Base-by-base conservation (phyloP, 1,140 invertebrate species). In the Microplitis mediator region DNA sequence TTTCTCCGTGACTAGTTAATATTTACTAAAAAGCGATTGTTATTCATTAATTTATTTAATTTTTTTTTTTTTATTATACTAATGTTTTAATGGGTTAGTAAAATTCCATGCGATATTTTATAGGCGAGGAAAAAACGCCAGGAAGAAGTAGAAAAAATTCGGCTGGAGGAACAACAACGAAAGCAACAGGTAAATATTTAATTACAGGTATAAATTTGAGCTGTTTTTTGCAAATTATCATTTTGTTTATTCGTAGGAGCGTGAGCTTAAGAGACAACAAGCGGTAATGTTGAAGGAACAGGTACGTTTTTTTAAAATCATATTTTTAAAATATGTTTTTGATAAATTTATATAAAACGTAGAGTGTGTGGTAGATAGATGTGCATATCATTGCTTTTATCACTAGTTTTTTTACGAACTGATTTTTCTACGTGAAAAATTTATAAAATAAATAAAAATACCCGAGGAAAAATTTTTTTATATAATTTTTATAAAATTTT, bases 201-300 rank as follows among this genome's bases (percentile, higher is more conserved):
- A 50, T 52, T 31, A 61, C 8, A 62, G 14, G 3, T 9, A 62
- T 31, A 31, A 4, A 39, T 9, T 62, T 62, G 9, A n/a, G 14
- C 23, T 56, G 31, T 52, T 71, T 34, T 52, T 71, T 73, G 75
- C 64, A 72, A 69, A 64, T 56, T 62, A 65, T 68, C 50, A 14
- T 8, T 74, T 69, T 80, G 31, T 83, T 82, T 85, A 87, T 85
- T 90, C 92, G 54, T 87, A 95, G 94, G 95, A 96, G 85, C 91
- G 94, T 83, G 95, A 96, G 87, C 86, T 95, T 81, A 95, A 95
- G 86, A 88, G 94, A 79, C 94, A 95, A 83, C 94, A 96, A 85
- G 92, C 94, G 72, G 91, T 94, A 45, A 89, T 95, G 80, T 85
- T 95, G 68, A 96, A 95, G 88, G 95, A 96, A 89, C 95, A 96